A percentile compares a stretch with the other conserved stretches of the same genome.
Evolutionary conservation across 2,888 invertebrate species (phyloP).

Genomic region (Melieria picta): DNA sequence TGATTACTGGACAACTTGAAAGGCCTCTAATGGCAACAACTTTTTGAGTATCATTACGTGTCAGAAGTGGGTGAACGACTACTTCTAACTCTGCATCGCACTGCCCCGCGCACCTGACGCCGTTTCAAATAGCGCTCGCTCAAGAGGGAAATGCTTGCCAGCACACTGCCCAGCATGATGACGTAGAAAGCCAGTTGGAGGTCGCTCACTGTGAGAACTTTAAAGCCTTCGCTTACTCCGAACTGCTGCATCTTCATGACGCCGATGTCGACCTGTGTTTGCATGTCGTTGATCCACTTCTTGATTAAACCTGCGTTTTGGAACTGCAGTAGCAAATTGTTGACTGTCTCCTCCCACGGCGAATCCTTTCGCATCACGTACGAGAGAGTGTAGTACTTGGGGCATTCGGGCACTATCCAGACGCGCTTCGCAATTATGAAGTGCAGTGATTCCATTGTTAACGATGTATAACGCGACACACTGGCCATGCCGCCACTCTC

Average conservation of each 20-base stretch:
- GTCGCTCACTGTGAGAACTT: conserved; percentile 60
- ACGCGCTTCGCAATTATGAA: conserved; percentile 50
- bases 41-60: too few species aligned
- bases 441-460: conserved; percentile 56
- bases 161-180: conserved; percentile 54
- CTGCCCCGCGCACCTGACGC: not conserved
- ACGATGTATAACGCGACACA: conserved; percentile 56
- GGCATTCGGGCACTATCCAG: conserved; percentile 64
- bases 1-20: too few species aligned
- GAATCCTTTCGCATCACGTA: conserved; percentile 63
- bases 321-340: conserved; percentile 55
- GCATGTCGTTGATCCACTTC: conserved; percentile 63
- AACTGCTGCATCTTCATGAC: conserved; percentile 43
- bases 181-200: conserved; percentile 65
- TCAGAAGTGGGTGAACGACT: too few species aligned
- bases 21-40: too few species aligned
- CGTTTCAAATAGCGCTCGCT: conserved; percentile 42
- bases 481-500: conserved; percentile 54
- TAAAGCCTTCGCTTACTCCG: conserved; percentile 43
- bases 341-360: conserved; percentile 60
- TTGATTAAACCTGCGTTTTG: conserved; percentile 59
- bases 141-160: conserved; percentile 48
- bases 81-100: not conserved
- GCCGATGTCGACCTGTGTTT: conserved; percentile 47
- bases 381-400: conserved; percentile 63